Evolutionary conservation across 2,888 invertebrate species (phyloP), one percentile per base, ranked within the genome.

Genomic region (Ferdinandea cuprea): DNA sequence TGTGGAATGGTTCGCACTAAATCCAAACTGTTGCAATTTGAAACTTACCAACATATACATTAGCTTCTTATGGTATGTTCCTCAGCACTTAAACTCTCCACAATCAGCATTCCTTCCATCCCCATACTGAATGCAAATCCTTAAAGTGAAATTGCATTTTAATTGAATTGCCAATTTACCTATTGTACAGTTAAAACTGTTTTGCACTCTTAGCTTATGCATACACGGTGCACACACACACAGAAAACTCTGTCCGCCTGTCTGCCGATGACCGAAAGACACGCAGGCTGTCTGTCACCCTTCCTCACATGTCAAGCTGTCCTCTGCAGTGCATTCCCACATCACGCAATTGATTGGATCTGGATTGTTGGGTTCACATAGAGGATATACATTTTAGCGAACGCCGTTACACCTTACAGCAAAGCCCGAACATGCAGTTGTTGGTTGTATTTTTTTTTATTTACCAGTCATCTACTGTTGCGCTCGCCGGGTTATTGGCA

Each of bases 321-420:
- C 48, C 15, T 30, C 52, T 52, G 52, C 65, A 66, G 65, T 30
- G 52, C 56, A 52, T 35, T 17, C 21, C 9, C 73, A 61, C 37
- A 72, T 66, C 65, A 79, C 59, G 54, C 76, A 71, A 76, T 71
- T 46, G 76, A 81, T 76, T 76, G 52, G 52, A 76, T 65, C 65
- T 74, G 37, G 37, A 46, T 30, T 58, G 35, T 11, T 2, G 8
- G 15, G 15, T 52, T 42, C 69, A 46, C 58, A n/a, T 32, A 32
- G 52, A 48, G 54, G 44, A 15, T n/a, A 58, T 48, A 50, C 42
- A 61, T 15, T 68, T 52, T 21, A 42, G 28, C 37, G 30, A n/a
- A 7, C 42, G 5, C 19, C 35, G 13, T 1, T 5, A 21, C 21
- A 13, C 9, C 13, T 19, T 9, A 30, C 21, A 44, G n/a, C 35